Conservation (phyloP, 2,888 invertebrate genomes). For the Diadegma fenestrale region DNA sequence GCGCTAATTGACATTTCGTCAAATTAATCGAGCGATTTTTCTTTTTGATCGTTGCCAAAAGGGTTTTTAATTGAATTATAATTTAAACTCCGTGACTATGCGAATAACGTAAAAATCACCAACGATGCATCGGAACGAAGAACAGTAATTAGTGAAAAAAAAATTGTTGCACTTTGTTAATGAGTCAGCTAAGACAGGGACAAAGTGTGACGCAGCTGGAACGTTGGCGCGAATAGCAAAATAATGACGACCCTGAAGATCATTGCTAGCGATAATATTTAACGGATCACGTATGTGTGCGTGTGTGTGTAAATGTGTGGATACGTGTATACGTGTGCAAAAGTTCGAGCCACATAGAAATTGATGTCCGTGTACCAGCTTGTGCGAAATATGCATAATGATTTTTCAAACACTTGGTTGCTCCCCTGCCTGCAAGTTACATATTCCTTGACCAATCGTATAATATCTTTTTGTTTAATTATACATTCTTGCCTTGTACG, state of each 20-base stretch:
- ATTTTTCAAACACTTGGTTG: constrained; percentile 59
- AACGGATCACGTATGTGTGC: constrained; percentile 36
- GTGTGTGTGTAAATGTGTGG: neutral
- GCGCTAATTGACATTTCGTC: neutral
- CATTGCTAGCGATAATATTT: constrained; percentile 73
- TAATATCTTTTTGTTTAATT: constrained; percentile 21
- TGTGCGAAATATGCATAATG: constrained; percentile 60
- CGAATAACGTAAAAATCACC: neutral
- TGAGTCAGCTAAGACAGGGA: constrained; percentile 73
- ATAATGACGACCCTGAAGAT: constrained; percentile 74
- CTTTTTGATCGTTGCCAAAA: neutral
- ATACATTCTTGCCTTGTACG: constrained; percentile 3
- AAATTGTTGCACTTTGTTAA: constrained; percentile 42
- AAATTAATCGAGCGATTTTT: neutral
- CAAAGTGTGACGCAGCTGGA: constrained; percentile 71
- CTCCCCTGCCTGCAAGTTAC: constrained; percentile 5
- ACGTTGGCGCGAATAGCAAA: constrained; percentile 74
- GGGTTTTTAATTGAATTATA: neutral
- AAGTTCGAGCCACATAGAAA: constrained; percentile 13
- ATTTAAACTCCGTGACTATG: neutral
- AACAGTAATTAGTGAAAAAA: constrained; percentile 19
- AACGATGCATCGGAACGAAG: neutral
- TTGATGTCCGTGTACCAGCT: constrained; percentile 27
- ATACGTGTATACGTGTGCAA: constrained; percentile 6
- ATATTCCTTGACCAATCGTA: constrained; percentile 23